A percentile compares a stretch with the other conserved stretches of the same genome.
Conservation (phyloP, 2,888 invertebrate genomes). For the Sericinus montela region DNA sequence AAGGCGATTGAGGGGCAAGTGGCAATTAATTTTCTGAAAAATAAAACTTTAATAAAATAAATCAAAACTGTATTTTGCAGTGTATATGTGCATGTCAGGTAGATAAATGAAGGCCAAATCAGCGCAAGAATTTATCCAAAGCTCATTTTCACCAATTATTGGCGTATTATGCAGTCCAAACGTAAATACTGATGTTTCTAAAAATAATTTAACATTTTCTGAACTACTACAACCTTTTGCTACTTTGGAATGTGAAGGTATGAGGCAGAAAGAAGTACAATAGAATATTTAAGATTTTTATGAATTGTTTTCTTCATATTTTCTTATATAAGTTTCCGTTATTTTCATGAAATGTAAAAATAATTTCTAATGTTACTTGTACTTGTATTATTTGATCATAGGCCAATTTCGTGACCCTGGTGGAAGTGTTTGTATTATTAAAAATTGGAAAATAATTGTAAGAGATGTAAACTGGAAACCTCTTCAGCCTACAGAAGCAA, state of each 20-base stretch:
- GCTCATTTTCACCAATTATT: conserved; percentile 93
- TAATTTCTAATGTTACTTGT: not conserved
- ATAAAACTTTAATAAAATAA: too few species aligned
- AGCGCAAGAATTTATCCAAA: conserved; percentile 92
- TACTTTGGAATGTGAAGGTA: conserved; percentile 80
- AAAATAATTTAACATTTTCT: conserved; percentile 93
- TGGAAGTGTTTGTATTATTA: conserved; percentile 84
- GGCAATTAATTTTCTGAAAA: too few species aligned
- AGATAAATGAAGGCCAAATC: conserved; percentile 51
- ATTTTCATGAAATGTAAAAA: too few species aligned
- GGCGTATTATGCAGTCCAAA: conserved; percentile 90
- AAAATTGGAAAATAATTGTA: conserved; percentile 87
- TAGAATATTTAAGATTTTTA: too few species aligned
- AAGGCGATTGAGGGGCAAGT: too few species aligned
- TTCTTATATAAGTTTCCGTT: too few species aligned
- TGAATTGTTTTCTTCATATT: too few species aligned
- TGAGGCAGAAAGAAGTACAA: too few species aligned
- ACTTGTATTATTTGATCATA: conserved; percentile 39
- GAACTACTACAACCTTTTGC: conserved; percentile 95
- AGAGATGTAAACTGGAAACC: conserved; percentile 90
- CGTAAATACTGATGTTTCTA: conserved; percentile 91
- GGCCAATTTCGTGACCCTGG: conserved; percentile 92
- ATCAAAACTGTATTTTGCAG: too few species aligned
- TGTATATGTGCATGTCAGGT: too few species aligned
- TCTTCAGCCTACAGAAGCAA: conserved; percentile 88